Conservation (phyloP, 2,113 vertebrate genomes). For the Thalassoma bifasciatum region DNA sequence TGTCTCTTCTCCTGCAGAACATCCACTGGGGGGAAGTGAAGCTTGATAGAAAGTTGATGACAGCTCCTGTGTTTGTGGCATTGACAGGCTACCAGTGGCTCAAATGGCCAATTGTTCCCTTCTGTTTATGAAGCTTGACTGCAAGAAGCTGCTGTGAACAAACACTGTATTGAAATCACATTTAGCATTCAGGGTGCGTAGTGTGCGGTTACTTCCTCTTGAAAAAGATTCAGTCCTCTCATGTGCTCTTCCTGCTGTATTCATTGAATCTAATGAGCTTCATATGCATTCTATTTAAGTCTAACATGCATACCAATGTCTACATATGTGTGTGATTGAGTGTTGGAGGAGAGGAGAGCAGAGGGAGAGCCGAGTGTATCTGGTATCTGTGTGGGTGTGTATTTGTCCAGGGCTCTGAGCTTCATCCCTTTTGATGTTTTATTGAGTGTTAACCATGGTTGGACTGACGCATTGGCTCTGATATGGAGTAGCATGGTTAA, state of each 20-base stretch:
- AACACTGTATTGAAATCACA: slow-evolving; percentile 39
- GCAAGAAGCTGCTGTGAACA: slow-evolving; percentile 23
- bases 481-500: slow-evolving; percentile 59
- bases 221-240: slow-evolving; percentile 44
- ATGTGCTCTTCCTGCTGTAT: slow-evolving; percentile 40
- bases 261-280: slow-evolving; percentile 51
- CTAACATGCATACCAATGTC: background rate
- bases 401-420: slow-evolving; percentile 68
- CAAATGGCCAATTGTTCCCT: slow-evolving; percentile 46
- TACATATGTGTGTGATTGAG: slow-evolving; percentile 3
- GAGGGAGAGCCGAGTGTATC: slow-evolving; percentile 39
- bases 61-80: slow-evolving; percentile 54
- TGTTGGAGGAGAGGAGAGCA: background rate
- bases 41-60: slow-evolving; percentile 72
- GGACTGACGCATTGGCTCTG: slow-evolving; percentile 69
- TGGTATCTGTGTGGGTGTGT: slow-evolving; percentile 66
- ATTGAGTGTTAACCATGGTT: slow-evolving; percentile 76
- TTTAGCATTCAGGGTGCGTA: slow-evolving; percentile 43
- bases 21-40: slow-evolving; percentile 67
- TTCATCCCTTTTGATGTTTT: slow-evolving; percentile 80
- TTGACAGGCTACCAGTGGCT: slow-evolving; percentile 50
- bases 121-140: slow-evolving; percentile 14
- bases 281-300: slow-evolving; percentile 17
- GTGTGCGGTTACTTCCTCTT: slow-evolving; percentile 25
- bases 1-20: slow-evolving; percentile 54